phyloP scores from a whole-genome alignment of 2,888 invertebrate genomes.

The Synanthedon andrenaeformis region DNA sequence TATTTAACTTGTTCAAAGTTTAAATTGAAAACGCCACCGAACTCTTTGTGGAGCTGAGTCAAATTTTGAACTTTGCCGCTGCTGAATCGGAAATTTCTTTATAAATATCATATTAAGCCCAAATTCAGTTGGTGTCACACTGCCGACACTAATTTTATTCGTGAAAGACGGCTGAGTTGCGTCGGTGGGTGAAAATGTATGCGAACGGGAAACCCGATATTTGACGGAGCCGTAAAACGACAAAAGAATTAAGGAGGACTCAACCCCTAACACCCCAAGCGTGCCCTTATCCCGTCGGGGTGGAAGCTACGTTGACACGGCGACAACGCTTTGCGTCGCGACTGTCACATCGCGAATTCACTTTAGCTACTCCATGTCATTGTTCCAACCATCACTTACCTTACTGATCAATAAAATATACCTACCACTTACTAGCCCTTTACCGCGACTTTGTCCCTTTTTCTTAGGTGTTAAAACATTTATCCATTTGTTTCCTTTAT shows the following conservation, averaged over 20 bases:
- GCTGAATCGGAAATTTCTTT: conserved; percentile 68
- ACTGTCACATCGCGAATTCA: conserved; percentile 10
- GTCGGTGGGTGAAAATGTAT: conserved; percentile 53
- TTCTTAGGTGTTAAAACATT: no score
- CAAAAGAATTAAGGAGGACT: conserved; percentile 59
- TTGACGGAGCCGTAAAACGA: conserved; percentile 67
- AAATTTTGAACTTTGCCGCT: conserved; percentile 69
- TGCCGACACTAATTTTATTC: conserved; percentile 70
- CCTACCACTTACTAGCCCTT: no score
- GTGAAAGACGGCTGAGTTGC: conserved; percentile 47
- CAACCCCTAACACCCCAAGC: conserved; percentile 13
- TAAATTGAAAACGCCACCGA: conserved; percentile 69
- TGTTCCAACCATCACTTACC: conserved; percentile 36
- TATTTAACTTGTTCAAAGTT: conserved; percentile 69
- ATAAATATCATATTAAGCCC: conserved; percentile 70
- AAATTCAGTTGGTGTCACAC: conserved; percentile 69
- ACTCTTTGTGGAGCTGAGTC: conserved; percentile 65
- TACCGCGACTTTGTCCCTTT: no score
- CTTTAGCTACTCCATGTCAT: conserved; percentile 51
- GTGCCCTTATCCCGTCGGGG: conserved; percentile 5
- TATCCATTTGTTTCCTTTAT: no score
- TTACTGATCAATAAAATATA: background rate
- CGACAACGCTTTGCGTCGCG: background rate
- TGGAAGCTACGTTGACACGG: conserved; percentile 3
- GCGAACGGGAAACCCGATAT: conserved; percentile 64